Base-by-base conservation (phyloP, 2,888 invertebrate genomes). In the Leptinotarsa juncta region DNA sequence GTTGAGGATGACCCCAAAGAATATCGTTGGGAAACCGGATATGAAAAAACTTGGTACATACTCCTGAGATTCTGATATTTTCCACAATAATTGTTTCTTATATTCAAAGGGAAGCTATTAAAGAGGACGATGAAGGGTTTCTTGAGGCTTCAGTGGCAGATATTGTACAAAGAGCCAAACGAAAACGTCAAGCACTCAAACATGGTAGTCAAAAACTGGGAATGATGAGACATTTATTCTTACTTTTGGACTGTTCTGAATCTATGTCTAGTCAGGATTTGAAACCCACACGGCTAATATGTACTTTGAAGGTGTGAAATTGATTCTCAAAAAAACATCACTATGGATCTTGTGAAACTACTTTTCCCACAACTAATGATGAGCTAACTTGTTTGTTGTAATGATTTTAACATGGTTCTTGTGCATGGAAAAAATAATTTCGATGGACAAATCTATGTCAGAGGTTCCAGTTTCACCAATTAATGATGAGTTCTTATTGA, bases 141-240 rank as follows among this genome's bases (percentile, higher is more conserved):
- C 90, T 99, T 83, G 97, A 97, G 86, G 92, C 95, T 20, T 94
- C 96, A 23, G 95, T 99, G 70, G 95, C 96, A 1, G 97, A 97
- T 83, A 94, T 97, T 80, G 95, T 98, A 71, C 95, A 96, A 85
- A 94, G 95, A 85, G 96, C 97, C 0, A 96, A 95, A 86, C 91
- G 96, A 50, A 94, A 94, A 85, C 90, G 95, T 0, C 92, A 93
- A 77, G 90, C 92, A 51, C 91, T 94, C 62, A 93, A 94, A 78
- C 90, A 91, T 76, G 92, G 93, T 12, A 95, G 96, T 78, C 94
- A 96, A 62, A 92, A 97, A 73, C 91, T 99, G 50, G 99, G 99
- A 53, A 99, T 99, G 97, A 99, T 99, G 99, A 91, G 99, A 67
- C 98, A 99, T 88, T 88, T 99, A 72, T 96, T 94, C 85, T 88